A percentile compares a stretch with the other conserved stretches of the same genome.
Conservation (phyloP, 1,140 invertebrate species). For the Babylonia areolata region DNA sequence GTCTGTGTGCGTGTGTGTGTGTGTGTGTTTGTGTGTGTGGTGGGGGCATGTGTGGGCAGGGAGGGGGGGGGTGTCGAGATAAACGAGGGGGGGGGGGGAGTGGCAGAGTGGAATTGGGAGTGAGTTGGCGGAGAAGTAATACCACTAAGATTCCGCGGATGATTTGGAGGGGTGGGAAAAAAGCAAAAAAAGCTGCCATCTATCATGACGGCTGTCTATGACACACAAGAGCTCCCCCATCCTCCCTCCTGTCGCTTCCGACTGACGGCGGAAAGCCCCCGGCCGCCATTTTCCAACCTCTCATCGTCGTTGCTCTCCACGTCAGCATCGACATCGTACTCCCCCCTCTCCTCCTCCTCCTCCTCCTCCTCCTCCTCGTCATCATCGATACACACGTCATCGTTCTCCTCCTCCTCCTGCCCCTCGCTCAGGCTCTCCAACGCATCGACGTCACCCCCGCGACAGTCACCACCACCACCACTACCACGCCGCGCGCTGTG, state of each 20-base stretch:
- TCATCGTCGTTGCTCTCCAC: background rate
- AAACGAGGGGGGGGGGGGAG: too few relatives aligned
- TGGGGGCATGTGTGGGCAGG: too few relatives aligned
- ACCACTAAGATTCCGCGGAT: too few relatives aligned
- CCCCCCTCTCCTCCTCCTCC: background rate
- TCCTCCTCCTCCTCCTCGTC: background rate
- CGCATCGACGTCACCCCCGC: background rate
- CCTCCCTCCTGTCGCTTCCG: background rate
- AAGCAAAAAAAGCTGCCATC: too few relatives aligned
- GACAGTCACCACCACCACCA: too few relatives aligned
- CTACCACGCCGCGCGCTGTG: background rate
- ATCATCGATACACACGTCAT: conserved; percentile 15
- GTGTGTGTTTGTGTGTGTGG: too few relatives aligned
- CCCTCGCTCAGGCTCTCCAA: background rate
- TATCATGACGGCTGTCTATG: too few relatives aligned
- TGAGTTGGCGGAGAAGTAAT: too few relatives aligned
- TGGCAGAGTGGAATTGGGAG: too few relatives aligned
- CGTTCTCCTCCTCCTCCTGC: conserved; percentile 1
- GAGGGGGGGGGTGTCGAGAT: too few relatives aligned
- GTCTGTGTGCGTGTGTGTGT: too few relatives aligned
- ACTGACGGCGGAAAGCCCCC: background rate
- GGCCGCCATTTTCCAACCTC: background rate
- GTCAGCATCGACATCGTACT: background rate
- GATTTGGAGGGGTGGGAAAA: too few relatives aligned
- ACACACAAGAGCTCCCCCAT: background rate